Base-by-base conservation (phyloP, 1,140 invertebrate genomes). In the Tetramorium parvispinum region DNA sequence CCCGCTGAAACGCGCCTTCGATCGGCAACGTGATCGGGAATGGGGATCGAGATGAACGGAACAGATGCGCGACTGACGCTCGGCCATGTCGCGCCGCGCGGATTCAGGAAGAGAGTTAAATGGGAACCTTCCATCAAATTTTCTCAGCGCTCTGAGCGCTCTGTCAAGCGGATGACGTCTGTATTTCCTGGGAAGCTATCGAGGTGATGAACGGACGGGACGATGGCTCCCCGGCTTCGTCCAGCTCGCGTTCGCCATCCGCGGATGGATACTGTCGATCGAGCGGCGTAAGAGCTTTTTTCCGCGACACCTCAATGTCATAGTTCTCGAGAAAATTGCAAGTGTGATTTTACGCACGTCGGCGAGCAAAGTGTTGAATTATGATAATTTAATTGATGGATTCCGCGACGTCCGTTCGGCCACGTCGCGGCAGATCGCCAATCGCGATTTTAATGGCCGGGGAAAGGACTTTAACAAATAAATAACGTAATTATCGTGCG, bases 51-150 rank as follows among this genome's bases (percentile, higher is more conserved):
- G 37, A 40, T 43, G 27, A 59, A 76, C 16, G 37, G 21, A 59
- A 76, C 73, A 43, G 53, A 76, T 61, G 73, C 21, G 21, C 37
- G 53, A 55, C 66, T 24, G 24, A 18, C 24, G 66, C 16, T 51
- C 66, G 27, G 10, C n/a, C 16, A 51, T 51, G 66, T 27, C 21
- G 43, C 66, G 24, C 1, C 24, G 68, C 46, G 68, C 46, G 13
- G 46, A 49, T 51, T 51, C 46, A 70, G 49, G 68, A 73, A 73
- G 49, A 73, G 49, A 55, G 18, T 53, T 71, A 53, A 71, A 51
- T 71, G 10, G 16, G 18, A 55, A 32, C 8, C 70, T 73, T 73
- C 37, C 4, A 37, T 73, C 27, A 73, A 37, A 73, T 53, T 73
- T 73, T 73, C 10, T 73, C 18, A 21, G 37, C 63, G 21, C 27